Evolutionary conservation across 2,888 invertebrate genomes (phyloP), one percentile per base, ranked within the genome.

Genomic region (Melieria crassipennis): DNA sequence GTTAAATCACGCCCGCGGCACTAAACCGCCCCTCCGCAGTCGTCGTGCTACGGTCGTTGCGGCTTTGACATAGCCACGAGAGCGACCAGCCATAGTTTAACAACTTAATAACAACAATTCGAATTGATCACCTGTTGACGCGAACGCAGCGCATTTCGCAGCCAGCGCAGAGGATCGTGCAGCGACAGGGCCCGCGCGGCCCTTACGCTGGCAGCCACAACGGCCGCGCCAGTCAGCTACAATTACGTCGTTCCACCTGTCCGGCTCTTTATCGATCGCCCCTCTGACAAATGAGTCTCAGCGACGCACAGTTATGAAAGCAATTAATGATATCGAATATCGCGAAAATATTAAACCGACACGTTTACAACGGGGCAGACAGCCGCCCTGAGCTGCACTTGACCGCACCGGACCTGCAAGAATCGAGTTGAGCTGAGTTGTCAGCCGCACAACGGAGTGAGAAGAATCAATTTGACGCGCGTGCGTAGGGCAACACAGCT

Each of bases 81-180:
- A 50, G 60, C 47, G 46, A 65, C 60, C 45, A 65, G 80, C 78
- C 76, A 81, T 76, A 79, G 74, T 76, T 81, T 82, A 84, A 84
- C 82, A 82, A 84, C 84, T 84, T 84, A 82, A 84, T 84, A 84
- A 82, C 78, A 79, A 82, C 76, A 82, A 79, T 72, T 78, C 76
- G 72, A 73, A 73, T 76, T 75, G 78, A 82, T 84, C 83, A 83
- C 83, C 83, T 83, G 83, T 81, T 82, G 76, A 73, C 30, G 48
- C 57, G 77, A 65, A 45, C 75, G 65, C 45, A 42, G 13, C 16
- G n/a, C 50, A 61, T 13, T 67, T 67, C 60, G 30, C 30, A 30
- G 30, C 30, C 30, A 30, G 30, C 30, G 30, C 30, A 30, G 30
- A 30, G 30, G 30, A 30, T 30, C 30, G 30, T 46, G n/a, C 13